These are phyloP conservation scores for Varecia variegata DNA, from an alignment of 2,797 vertebrate species.

Conservation along the genomic window DNA sequence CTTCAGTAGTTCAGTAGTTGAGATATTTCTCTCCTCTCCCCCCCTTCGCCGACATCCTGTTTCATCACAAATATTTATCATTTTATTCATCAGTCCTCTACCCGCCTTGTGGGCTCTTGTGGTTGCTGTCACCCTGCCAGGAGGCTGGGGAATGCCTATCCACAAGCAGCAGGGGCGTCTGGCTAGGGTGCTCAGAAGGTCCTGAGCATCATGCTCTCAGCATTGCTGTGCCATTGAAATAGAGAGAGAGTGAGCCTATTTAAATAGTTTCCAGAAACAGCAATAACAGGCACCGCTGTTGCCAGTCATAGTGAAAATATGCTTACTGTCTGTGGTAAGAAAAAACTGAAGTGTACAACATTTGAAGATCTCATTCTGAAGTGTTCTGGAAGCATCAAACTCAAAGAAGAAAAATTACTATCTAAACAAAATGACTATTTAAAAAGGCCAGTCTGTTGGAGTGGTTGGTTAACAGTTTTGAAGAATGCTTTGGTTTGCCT, in stretches of 20 bases:
- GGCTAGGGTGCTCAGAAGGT: not conserved
- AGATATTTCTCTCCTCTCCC: not conserved
- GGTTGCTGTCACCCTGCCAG: slow-evolving; percentile 57
- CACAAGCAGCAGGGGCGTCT: not conserved
- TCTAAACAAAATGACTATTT: not conserved
- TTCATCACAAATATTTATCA: slow-evolving; percentile 68
- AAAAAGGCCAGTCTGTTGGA: not conserved
- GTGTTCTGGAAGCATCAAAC: not conserved
- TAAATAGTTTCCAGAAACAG: not conserved
- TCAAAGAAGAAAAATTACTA: not conserved
- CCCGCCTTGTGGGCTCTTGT: slow-evolving; percentile 33
- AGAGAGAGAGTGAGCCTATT: not conserved
- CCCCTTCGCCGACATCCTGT: slow-evolving; percentile 37
- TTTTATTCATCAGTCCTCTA: slow-evolving; percentile 55
- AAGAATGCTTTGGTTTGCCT: not conserved
- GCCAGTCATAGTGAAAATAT: not conserved
- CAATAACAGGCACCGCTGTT: not conserved
- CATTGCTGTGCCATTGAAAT: not conserved
- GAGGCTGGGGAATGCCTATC: slow-evolving; percentile 35
- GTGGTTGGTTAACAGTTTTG: not conserved
- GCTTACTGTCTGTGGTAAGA: not conserved
- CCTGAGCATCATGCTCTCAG: not conserved
- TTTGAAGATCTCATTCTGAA: not conserved
- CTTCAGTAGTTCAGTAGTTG: slow-evolving; percentile 2
- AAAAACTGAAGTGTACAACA: not conserved